Base-by-base conservation (phyloP, 2,113 vertebrate genomes). In the Plectropomus leopardus region DNA sequence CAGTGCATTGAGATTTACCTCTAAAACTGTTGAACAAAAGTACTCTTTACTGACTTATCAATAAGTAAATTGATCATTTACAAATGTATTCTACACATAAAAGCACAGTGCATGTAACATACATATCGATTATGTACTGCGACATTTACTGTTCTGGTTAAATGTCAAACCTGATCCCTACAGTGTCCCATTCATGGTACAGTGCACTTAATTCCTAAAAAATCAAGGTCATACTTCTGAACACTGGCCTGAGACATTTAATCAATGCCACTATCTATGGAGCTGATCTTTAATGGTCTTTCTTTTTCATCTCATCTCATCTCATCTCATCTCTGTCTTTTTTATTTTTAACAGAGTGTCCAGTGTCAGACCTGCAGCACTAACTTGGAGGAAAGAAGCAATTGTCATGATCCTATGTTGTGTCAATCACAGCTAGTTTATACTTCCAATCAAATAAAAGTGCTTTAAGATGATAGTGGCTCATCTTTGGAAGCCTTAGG, bases 211-310 rank as follows among this genome's bases (percentile, higher is more conserved):
- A 83, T 80, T 76, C 76, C 44, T 74, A 81, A 79, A 83, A 83
- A 60, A 80, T 45, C 74, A 78, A 79, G 81, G 87, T 85, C 84
- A 88, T 78, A 70, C 40, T 53, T 84, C 63, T 73, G 80, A 84
- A 78, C 65, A 73, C 61, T 61, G 21, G 50, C 44, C 36, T 66
- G 26, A 64, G 81, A 87, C 71, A 30, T 82, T 85, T 85, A 91
- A 88, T 87, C 89, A 88, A 89, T 92, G 53, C 60, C 47, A 54
- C 42, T 58, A 64, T 85, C 65, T 82, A 85, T 81, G 68, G 71
- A 72, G 78, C 58, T 66, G 78, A 76, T 82, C 24, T 85, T 83
- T 60, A 86, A 87, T 89, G 69, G 65, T 72, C 77, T 68, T 84
- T 64, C 14, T 77, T 51, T 42, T 32, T 55, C 32, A 40, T 76